Percentiles rank a stretch among this genome's conserved stretches.
Evolutionary conservation across 2,888 invertebrate genomes (phyloP).

Genomic region (Drosophila cracens): DNA sequence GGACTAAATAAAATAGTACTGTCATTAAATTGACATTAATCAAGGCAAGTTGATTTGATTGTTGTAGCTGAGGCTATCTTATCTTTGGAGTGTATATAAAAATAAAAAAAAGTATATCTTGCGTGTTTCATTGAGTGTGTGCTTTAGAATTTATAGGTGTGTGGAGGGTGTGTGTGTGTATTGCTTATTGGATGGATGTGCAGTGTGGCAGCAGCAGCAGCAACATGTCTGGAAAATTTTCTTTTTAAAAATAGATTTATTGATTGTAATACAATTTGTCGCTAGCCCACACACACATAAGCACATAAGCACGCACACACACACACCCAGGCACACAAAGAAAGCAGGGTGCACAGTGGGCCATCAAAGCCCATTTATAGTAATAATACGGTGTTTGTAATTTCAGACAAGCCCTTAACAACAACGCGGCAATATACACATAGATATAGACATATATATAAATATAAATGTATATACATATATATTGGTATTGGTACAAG

Average conservation of each 20-base stretch:
- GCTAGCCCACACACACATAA: conserved; percentile 20
- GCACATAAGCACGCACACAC: conserved; percentile 1
- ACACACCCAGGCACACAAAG: conserved; percentile 9
- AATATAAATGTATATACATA: conserved; percentile 29
- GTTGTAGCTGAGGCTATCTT: conserved; percentile 30
- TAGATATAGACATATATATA: conserved; percentile 8
- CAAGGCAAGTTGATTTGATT: conserved; percentile 31
- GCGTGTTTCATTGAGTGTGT: neutral
- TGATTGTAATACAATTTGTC: conserved; percentile 71
- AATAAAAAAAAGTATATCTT: conserved; percentile 9
- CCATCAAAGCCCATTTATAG: conserved; percentile 4
- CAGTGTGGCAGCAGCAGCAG: conserved; percentile 32
- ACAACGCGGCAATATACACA: conserved; percentile 18
- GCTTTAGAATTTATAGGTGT: conserved; percentile 1
- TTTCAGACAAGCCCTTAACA: conserved; percentile 13
- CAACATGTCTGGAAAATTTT: conserved; percentile 63
- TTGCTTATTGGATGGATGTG: conserved; percentile 15
- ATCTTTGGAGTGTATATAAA: conserved; percentile 22
- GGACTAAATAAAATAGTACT: neutral
- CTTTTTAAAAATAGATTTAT: conserved; percentile 79
- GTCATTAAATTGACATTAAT: conserved; percentile 61
- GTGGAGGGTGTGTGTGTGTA: conserved; percentile 12
- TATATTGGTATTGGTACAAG: conserved; percentile 6
- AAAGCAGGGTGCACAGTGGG: conserved; percentile 14
- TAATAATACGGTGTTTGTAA: conserved; percentile 16